phyloP scores from a whole-genome alignment of 1,140 invertebrate genomes.

The Dendrolimus punctatus region DNA sequence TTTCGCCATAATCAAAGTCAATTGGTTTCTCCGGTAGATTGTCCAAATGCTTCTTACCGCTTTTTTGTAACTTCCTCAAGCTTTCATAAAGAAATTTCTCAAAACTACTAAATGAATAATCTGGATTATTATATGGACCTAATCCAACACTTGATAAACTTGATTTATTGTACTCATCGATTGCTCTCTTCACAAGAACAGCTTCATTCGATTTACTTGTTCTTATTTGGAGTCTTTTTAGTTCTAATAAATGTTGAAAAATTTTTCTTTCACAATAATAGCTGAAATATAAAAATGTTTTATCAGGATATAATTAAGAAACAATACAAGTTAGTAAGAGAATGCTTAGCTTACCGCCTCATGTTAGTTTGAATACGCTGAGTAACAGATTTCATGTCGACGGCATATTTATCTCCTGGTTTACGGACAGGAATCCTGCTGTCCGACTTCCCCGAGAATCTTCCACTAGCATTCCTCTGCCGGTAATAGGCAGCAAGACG shows the following conservation, averaged over 20 bases:
- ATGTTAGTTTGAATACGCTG: constrained; percentile 79
- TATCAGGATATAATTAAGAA: neutral
- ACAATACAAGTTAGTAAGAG: neutral
- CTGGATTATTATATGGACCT: constrained; percentile 79
- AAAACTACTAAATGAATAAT: constrained; percentile 88
- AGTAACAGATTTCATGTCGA: constrained; percentile 79
- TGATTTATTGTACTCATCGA: constrained; percentile 86
- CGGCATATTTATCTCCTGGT: constrained; percentile 77
- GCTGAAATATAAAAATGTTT: constrained; percentile 60
- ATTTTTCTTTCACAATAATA: constrained; percentile 94
- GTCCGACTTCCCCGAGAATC: constrained; percentile 55
- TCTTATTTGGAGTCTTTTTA: constrained; percentile 93
- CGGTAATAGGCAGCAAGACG: constrained; percentile 66
- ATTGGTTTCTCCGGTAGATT: constrained; percentile 73
- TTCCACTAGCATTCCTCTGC: constrained; percentile 60
- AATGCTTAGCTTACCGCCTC: constrained; percentile 68
- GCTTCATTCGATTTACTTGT: constrained; percentile 91
- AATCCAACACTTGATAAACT: constrained; percentile 79
- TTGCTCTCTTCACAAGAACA: constrained; percentile 88
- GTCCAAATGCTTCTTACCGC: constrained; percentile 75
- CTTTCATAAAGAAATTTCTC: constrained; percentile 95
- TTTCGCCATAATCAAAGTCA: constrained; percentile 67
- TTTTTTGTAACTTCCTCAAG: constrained; percentile 83
- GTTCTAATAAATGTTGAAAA: constrained; percentile 93
- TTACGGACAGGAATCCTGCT: constrained; percentile 75